Evolutionary conservation across 2,888 invertebrate species (phyloP).

Genomic region (Parapristionchus giblindavisi): DNA sequence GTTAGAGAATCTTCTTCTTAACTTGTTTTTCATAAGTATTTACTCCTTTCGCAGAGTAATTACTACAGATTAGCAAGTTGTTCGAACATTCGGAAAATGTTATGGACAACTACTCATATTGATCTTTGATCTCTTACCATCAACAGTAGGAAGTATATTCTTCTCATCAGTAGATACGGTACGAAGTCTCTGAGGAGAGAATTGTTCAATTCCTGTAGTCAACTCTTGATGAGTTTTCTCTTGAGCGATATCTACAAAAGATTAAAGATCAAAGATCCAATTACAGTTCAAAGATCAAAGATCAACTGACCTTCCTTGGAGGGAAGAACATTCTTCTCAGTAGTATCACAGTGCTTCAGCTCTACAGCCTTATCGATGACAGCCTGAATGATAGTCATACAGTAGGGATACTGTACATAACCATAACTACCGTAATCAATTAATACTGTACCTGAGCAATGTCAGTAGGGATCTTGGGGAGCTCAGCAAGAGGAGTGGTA

Average conservation of each 20-base stretch:
- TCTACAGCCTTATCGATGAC: slow-evolving; percentile 44
- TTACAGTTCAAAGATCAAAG: background rate
- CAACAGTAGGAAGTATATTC: slow-evolving; percentile 51
- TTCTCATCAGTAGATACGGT: slow-evolving; percentile 52
- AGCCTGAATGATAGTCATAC: slow-evolving; percentile 38
- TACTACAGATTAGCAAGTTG: no score
- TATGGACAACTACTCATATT: no score
- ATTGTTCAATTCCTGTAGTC: slow-evolving; percentile 50
- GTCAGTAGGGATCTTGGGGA: slow-evolving; percentile 55
- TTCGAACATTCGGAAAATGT: no score
- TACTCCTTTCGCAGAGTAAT: no score
- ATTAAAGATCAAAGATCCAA: background rate
- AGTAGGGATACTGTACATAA: background rate
- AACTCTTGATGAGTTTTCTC: slow-evolving; percentile 59
- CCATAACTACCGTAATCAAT: background rate
- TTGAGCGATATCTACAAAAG: slow-evolving; percentile 44
- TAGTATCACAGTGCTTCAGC: slow-evolving; percentile 63
- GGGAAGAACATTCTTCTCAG: slow-evolving; percentile 63
- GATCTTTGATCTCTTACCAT: slow-evolving; percentile 39
- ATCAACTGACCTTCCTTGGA: slow-evolving; percentile 51
- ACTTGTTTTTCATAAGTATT: no score
- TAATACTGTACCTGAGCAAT: slow-evolving; percentile 37
- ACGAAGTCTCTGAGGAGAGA: slow-evolving; percentile 44
- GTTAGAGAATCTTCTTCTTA: no score
- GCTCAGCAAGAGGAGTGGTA: slow-evolving; percentile 51